Evolutionary conservation across 2,888 invertebrate genomes (phyloP).

Genomic region (Tenthredo scrophulariae): DNA sequence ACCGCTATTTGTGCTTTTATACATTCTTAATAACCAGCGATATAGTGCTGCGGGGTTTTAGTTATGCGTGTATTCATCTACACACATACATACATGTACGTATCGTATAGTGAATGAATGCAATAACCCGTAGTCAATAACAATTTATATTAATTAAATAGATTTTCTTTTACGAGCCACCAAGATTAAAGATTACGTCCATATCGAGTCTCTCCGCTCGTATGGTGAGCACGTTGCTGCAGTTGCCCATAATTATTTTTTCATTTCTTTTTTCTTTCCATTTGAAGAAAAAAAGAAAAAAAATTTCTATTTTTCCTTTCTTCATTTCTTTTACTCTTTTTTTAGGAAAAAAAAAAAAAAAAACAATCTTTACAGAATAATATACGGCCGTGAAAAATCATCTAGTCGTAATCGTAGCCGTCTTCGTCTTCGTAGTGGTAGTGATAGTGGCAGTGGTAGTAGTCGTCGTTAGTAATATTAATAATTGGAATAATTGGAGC

Average conservation of each 20-base stretch:
- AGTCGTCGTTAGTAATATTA: constrained; percentile 48
- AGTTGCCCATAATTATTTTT: not conserved
- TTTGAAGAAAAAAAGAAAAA: too few relatives aligned
- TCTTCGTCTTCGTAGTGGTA: not conserved
- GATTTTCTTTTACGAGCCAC: constrained; percentile 26
- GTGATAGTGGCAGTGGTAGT: not conserved
- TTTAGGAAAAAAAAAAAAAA: not conserved
- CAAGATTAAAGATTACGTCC: constrained; percentile 15
- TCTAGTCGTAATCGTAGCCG: not conserved
- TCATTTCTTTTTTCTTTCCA: not conserved
- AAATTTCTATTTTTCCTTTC: not conserved
- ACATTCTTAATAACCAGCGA: not conserved
- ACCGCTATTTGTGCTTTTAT: not conserved
- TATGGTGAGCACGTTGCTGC: not conserved
- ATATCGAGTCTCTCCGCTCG: not conserved
- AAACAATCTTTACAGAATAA: not conserved
- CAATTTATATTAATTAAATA: constrained; percentile 38
- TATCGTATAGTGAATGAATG: not conserved
- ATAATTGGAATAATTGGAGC: constrained; percentile 54
- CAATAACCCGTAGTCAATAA: constrained; percentile 11
- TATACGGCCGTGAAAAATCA: constrained; percentile 35
- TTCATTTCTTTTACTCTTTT: not conserved
- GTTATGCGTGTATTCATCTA: not conserved
- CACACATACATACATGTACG: not conserved
- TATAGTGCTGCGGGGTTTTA: not conserved